phyloP scores from a whole-genome alignment of 37 sponge, comb jelly and placozoan species.

The Agelas oroides region DNA sequence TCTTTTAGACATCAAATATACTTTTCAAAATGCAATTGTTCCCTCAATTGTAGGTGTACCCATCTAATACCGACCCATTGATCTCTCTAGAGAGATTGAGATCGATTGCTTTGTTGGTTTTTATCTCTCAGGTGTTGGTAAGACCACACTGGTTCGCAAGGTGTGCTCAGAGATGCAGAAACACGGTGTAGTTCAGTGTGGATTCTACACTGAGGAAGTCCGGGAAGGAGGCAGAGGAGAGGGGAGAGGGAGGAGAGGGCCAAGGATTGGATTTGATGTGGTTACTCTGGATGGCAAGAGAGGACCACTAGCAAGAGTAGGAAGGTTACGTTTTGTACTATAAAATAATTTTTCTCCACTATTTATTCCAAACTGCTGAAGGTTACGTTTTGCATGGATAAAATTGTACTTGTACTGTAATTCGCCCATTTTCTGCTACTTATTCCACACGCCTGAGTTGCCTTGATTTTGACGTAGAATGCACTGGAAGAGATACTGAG shows the following conservation, averaged over 20 bases:
- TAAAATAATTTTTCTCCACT: too few relatives aligned
- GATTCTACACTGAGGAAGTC: conserved; percentile 72
- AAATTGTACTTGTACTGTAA: background rate
- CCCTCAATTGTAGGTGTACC: too few relatives aligned
- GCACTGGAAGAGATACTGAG: too few relatives aligned
- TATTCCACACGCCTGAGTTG: too few relatives aligned
- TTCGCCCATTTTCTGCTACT: background rate
- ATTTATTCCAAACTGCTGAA: too few relatives aligned
- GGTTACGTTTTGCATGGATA: too few relatives aligned
- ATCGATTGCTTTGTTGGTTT: too few relatives aligned
- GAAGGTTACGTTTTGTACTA: background rate
- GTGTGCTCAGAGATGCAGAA: conserved; percentile 29
- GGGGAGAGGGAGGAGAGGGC: conserved; percentile 17
- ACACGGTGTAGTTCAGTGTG: conserved; percentile 19
- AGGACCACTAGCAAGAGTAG: conserved; percentile 62
- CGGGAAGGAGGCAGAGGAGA: conserved; percentile 8
- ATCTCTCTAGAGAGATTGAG: too few relatives aligned
- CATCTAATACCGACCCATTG: too few relatives aligned
- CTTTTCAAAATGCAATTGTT: too few relatives aligned
- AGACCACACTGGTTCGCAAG: conserved; percentile 62
- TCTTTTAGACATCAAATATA: too few relatives aligned
- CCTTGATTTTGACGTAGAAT: too few relatives aligned
- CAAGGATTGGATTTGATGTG: conserved; percentile 76
- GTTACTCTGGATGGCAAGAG: conserved; percentile 63
- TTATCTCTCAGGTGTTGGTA: conserved; percentile 57